Conservation (phyloP, 2,113 vertebrate species). For the Colistium nudipinnis region DNA sequence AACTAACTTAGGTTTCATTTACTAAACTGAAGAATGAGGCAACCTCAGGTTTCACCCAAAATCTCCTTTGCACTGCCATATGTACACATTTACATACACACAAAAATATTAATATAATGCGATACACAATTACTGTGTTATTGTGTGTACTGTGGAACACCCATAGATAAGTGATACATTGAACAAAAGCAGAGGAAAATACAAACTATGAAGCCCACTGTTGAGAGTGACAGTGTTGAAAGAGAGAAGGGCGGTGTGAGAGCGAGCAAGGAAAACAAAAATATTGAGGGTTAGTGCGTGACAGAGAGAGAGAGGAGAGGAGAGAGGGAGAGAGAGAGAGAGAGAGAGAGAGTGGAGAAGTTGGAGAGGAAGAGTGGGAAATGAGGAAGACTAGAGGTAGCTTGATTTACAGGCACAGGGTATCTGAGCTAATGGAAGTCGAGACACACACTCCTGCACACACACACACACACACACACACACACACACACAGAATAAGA, state of each 20-base stretch:
- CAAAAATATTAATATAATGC: neutral
- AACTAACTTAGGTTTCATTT: too few species aligned
- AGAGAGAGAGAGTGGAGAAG: neutral
- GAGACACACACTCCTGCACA: slow-evolving; percentile 8
- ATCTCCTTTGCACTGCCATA: neutral
- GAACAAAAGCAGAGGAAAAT: slow-evolving; percentile 8
- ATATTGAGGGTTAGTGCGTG: neutral
- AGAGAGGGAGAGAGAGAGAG: neutral
- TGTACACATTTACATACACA: neutral
- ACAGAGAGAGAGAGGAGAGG: neutral
- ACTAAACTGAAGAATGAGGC: neutral
- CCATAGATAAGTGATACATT: slow-evolving; percentile 2
- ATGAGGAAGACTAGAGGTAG: slow-evolving; percentile 11
- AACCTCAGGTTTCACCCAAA: neutral
- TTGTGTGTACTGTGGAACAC: neutral
- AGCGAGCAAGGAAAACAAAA: too few species aligned
- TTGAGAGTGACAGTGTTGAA: slow-evolving; percentile 4
- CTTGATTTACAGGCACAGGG: slow-evolving; percentile 68
- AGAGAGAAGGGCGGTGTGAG: neutral
- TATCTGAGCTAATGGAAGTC: slow-evolving; percentile 49
- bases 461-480: slow-evolving; percentile 20
- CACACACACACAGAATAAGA: neutral
- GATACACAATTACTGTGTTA: too few species aligned
- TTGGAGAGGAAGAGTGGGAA: slow-evolving; percentile 17
- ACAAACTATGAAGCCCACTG: neutral